These are phyloP conservation scores for Pangasianodon hypophthalmus DNA, from an alignment of 2,113 vertebrate species.

Conservation along the genomic window DNA sequence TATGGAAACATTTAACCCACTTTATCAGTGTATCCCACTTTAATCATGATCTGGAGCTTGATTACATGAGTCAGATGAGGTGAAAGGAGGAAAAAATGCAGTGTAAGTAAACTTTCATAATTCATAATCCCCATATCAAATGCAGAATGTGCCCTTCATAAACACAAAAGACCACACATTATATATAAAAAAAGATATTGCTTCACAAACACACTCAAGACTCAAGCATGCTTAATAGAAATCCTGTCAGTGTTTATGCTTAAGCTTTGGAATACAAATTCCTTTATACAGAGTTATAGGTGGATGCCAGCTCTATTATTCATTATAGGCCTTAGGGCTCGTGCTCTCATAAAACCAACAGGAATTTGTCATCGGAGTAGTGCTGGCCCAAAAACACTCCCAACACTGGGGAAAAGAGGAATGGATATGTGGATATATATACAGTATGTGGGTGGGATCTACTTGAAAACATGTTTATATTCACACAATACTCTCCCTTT, in stretches of 20 bases:
- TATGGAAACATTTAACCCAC: neutral
- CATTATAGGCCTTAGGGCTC: neutral
- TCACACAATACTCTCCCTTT: conserved; percentile 34
- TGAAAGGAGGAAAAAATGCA: conserved; percentile 21
- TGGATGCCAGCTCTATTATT: conserved; percentile 18
- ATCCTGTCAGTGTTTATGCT: conserved; percentile 24
- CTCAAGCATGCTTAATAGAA: neutral
- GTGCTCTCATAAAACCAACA: conserved; percentile 26
- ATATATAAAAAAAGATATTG: neutral
- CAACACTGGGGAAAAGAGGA: neutral
- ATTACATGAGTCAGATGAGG: conserved; percentile 1
- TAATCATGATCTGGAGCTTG: neutral
- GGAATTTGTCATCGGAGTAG: neutral
- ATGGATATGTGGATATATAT: conserved; percentile 30
- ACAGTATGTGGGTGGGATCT: conserved; percentile 6
- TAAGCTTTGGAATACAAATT: neutral
- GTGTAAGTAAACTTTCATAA: conserved; percentile 21
- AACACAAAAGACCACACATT: neutral
- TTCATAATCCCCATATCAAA: neutral
- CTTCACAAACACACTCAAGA: neutral
- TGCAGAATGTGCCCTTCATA: neutral
- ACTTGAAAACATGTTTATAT: conserved; percentile 39
- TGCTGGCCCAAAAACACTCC: neutral
- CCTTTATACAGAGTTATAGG: neutral
- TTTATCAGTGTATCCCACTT: neutral